Base-by-base conservation (phyloP, 2,113 vertebrate species). In the Tylochromis polylepis region DNA sequence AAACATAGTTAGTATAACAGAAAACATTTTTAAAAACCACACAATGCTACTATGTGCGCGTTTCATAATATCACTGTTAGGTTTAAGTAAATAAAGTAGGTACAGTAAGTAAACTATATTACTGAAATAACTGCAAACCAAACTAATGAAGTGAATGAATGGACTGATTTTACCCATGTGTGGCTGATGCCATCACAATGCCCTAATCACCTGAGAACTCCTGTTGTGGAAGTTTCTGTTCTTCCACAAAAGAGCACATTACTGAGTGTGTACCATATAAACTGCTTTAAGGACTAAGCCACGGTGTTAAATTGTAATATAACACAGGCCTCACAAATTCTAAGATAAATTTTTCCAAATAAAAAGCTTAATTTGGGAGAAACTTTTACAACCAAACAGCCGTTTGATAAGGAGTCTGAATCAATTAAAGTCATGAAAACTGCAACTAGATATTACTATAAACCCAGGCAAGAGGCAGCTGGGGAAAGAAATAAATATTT, bases 401-500 rank as follows among this genome's bases (percentile, higher is more conserved):
- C 29, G 41, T 87, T 82, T 85, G 87, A 95, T 93, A 93, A 92
- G 75, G 22, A 85, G 20, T 88, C 79, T 82, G 72, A 77, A 82
- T 88, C 65, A 86, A 85, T 90, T 82, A 91, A 85, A 88, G 14
- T 31, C 77, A 83, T 89, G 38, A 82, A 91, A 89, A 75, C 60
- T 87, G 72, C 49, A 92, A 82, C 85, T 34, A 87, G 89, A 91
- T 91, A 83, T 78, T 82, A 84, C 58, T 60, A 22, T 84, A 59
- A 92, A 84, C 79, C 46, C 41, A 75, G 55, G 60, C 72, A 85
- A 87, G 77, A 85, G 75, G 82, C 89, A 88, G 62, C 55, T 15
- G 22, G 56, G 85, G 22, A 82, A 93, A 89, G 62, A 85, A 90
- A 92, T 85, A 92, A 92, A 93, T 91, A 88, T 88, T 92, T 94